Evolutionary conservation across 2,113 vertebrate genomes (phyloP).

Genomic region (Phycodurus eques): DNA sequence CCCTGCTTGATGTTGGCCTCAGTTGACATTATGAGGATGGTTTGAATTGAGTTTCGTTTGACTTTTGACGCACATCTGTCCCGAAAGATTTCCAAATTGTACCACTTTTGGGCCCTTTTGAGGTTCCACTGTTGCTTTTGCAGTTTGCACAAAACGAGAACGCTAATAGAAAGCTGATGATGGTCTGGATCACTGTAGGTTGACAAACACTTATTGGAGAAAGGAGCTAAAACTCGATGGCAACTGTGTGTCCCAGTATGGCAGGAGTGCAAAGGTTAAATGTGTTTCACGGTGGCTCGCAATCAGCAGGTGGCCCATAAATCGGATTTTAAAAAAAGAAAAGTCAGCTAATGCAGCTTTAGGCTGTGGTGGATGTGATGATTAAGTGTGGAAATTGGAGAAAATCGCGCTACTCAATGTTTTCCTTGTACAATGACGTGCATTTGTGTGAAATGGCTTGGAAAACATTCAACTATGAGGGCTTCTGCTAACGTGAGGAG

Average conservation of each 20-base stretch:
- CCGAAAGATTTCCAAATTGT: background rate
- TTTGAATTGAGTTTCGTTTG: background rate
- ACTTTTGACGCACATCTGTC: too few relatives aligned
- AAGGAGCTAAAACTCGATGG: constrained; percentile 5
- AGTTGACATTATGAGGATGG: background rate
- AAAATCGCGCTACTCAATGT: constrained; percentile 30
- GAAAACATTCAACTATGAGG: constrained; percentile 9
- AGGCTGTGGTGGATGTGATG: constrained; percentile 15
- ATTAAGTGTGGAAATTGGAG: constrained; percentile 17
- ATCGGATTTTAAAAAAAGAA: background rate
- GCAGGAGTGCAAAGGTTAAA: constrained; percentile 47
- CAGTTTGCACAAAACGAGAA: background rate
- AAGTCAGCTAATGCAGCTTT: background rate
- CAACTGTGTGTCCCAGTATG: constrained; percentile 60
- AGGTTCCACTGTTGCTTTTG: background rate
- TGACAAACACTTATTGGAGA: constrained; percentile 12
- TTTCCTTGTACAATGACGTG: constrained; percentile 22
- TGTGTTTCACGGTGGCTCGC: constrained; percentile 37
- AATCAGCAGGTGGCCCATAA: constrained; percentile 59
- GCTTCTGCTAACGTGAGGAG: background rate
- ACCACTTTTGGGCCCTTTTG: background rate
- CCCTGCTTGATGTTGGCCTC: too few relatives aligned
- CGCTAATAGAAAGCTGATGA: constrained; percentile 8
- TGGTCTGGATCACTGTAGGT: constrained; percentile 20
- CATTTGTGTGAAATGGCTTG: constrained; percentile 21